Evolutionary conservation across 2,113 vertebrate species (phyloP), one percentile per base, ranked within the genome.

Genomic region (Tricholaema leucomelas): DNA sequence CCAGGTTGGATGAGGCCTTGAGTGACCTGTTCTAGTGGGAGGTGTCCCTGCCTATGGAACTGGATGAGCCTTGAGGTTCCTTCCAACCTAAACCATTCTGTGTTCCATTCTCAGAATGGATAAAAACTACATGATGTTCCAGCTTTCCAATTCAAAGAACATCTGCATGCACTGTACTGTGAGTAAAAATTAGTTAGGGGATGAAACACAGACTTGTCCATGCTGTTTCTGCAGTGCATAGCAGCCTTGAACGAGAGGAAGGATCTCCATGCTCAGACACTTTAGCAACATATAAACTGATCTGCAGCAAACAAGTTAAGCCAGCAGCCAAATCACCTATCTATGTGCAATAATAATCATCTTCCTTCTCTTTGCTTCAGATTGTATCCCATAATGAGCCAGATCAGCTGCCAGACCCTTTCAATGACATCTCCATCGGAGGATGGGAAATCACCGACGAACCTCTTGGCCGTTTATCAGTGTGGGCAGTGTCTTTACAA

Each of bases 401-500:
- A 6, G 94, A 90, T 74, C 94, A 97, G 33, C 93, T 99, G 42
- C 98, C 98, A 12, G 99, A 99, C 93, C 99, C 99, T 10, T 99
- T 99, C 97, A 99, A 97, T 69, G 99, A 99, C 96, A 98, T 99
- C 95, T 99, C 98, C 14, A 94, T 98, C 10, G 99, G 99, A 28
- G 99, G 99, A 1, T 99, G 99, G 99, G 99, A 99, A 61, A 95
- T 99, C 96, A 99, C 94, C 0, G 99, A 99, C 2, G 99, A 99
- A 89, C 99, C 99, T 4, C 94, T 97, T 15, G 99, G 98, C 31
- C 98, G 94, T 30, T 97, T 99, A 9, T 99, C 98, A 1, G 97
- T 99, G 38, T 99, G 99, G 99, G 98, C 98, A 0, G 99, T 99
- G 35, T 99, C 99, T 65, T 95, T 99, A 64, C 99, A 99, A 97